Conservation (phyloP, 2,113 vertebrate species). For the Bubo bubo region DNA sequence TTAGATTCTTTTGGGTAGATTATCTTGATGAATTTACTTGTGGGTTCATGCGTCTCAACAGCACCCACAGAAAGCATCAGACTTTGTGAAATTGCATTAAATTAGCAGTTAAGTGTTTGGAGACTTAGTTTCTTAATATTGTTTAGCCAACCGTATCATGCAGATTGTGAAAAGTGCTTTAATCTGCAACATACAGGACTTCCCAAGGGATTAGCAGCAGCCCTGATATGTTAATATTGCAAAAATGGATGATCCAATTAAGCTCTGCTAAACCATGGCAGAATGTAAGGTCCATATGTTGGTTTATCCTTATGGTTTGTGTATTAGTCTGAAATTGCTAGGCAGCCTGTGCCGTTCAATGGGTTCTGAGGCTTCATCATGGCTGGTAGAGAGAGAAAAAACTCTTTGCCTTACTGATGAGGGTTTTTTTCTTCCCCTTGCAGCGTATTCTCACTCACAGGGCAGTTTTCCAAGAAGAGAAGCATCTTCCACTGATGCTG, state of each 20-base stretch:
- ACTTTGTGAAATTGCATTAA: neutral
- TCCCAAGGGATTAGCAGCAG: constrained; percentile 29
- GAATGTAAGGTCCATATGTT: constrained; percentile 38
- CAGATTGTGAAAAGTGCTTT: constrained; percentile 51
- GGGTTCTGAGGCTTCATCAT: neutral
- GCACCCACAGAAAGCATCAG: neutral
- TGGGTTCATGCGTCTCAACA: neutral
- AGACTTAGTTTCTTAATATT: neutral
- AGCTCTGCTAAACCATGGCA: constrained; percentile 31
- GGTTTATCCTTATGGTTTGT: constrained; percentile 16
- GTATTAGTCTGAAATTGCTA: neutral
- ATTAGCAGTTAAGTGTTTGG: constrained; percentile 13
- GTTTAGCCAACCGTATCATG: constrained; percentile 26
- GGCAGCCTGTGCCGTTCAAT: neutral
- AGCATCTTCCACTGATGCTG: neutral
- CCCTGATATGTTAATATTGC: constrained; percentile 53
- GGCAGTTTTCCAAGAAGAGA: neutral
- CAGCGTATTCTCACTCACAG: neutral
- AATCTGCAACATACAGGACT: constrained; percentile 48
- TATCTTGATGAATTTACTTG: constrained; percentile 11
- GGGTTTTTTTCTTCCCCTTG: neutral
- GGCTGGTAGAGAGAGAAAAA: neutral
- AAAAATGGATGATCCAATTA: constrained; percentile 74
- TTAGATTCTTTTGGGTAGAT: constrained; percentile 27
- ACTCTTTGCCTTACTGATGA: neutral